Base-by-base conservation (phyloP, 2,888 invertebrate species). In the Lepidochitona cinerea region DNA sequence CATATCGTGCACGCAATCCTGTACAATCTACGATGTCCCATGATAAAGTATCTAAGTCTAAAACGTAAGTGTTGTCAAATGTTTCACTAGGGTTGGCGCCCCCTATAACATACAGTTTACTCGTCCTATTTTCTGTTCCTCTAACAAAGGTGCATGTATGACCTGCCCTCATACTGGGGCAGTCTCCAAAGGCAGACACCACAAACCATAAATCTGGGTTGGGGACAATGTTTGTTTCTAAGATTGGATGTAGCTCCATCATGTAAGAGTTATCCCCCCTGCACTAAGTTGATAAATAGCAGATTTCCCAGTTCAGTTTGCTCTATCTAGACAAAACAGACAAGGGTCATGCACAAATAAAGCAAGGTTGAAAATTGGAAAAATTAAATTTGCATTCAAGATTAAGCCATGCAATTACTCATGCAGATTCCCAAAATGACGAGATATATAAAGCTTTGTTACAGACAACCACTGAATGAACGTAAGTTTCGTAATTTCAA, bases 71-170 rank as follows among this genome's bases (percentile, higher is more conserved):
- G 68, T 91, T 90, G 74, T 83, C 81, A 71, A 90, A 90, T 0
- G 89, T 81, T n/a, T 86, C 87, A 71, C 86, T 85, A 1, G 90
- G 90, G 79, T 90, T 90, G 9, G 90, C 91, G 4, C 91, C 91
- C 14, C 90, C 91, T 14, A 91, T 87, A n/a, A 90, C 76, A 72
- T 86, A 88, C 1, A 91, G 80, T 66, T 85, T 84, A 5, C 87
- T 86, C 74, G 82, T 85, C 68, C 86, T 85, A 36, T 71, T 72
- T 29, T 72, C 54, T 18, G 74, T 78, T 14, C 83, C 84, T 18
- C 84, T 83, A 7, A 88, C 72, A 74, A 81, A 86, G 0, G 85
- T 82, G 71, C 86, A 86, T 0, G 89, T 86, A 79, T 89, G 89
- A 0, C 90, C 90, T 0, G 90, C 90, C 36, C 90, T 76, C 81